Evolutionary conservation across 2,797 vertebrate species (phyloP), one percentile per base, ranked within the genome.

Genomic region (Philypnodon macrostomus): DNA sequence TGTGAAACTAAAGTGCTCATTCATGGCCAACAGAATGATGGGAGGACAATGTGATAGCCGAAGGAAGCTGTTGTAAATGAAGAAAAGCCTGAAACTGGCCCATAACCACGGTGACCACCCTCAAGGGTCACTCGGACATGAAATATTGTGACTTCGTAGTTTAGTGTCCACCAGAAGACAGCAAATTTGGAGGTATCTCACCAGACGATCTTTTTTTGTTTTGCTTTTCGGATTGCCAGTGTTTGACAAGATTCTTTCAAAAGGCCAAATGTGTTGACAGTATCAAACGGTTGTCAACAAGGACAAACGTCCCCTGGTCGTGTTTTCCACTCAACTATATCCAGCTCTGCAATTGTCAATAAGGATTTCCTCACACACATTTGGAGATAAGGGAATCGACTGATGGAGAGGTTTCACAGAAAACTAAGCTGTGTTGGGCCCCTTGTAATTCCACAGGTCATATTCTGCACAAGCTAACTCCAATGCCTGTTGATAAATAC

Each of bases 41-140:
- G 30, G 11, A 38, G 40, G 26, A 42, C 48, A 32, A 11, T 16
- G 46, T 31, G 38, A 29, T 36, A 51, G 32, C 48, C 33, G 56
- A 47, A 52, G 18, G 34, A 70, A 49, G 33, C 29, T 39, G 47
- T 50, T 44, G 55, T 54, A 51, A 69, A 55, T 56, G 58, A 54
- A 30, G 0, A 46, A n/a, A 63, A 36, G 15, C 16, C 58, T 60
- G 29, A 29, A 33, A 16, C 23, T 55, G 36, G 41, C 16, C 46
- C 5, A 49, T 78, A 67, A 54, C 74, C 41, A 74, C 73, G 65
- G 67, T 54, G 21, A 82, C 71, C 18, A 30, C 42, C 30, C 49
- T 72, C 38, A 63, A 66, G 63, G 42, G 47, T 70, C 61, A 74
- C 53, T 54, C 35, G 54, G 36, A 55, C 23, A 32, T 50, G 54